A percentile compares a stretch with the other conserved stretches of the same genome.
Evolutionary conservation across 2,797 vertebrate genomes (phyloP).

Genomic region (Peromyscus eremicus): DNA sequence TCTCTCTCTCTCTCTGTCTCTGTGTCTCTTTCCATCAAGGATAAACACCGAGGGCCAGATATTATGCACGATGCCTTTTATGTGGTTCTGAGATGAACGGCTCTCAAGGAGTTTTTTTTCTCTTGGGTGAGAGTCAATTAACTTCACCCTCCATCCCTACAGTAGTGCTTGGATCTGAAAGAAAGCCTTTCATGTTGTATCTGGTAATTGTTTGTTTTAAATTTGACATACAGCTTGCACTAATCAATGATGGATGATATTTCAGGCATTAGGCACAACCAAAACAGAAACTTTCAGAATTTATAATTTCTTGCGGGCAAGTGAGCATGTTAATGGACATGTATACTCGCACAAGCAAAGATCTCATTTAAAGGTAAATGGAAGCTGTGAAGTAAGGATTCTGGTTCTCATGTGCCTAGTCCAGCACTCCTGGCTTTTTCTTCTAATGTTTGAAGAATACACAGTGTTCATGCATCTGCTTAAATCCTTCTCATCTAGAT

Average conservation of each 20-base stretch:
- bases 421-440: background rate
- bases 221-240: background rate
- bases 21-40: background rate
- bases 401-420: background rate
- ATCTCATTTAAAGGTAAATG: background rate
- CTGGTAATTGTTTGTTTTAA: background rate
- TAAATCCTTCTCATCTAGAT: background rate
- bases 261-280: background rate
- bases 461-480: background rate
- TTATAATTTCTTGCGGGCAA: background rate
- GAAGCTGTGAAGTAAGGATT: background rate
- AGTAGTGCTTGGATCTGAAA: background rate
- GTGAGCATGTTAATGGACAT: too few species aligned
- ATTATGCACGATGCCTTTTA: background rate
- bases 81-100: background rate
- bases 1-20: background rate
- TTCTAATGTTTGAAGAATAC: background rate
- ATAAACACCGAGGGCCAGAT: background rate
- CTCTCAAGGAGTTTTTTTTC: constrained; percentile 8
- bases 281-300: background rate
- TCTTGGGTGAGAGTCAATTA: background rate
- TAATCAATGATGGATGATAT: background rate
- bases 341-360: background rate
- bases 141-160: background rate
- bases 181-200: background rate